These are phyloP conservation scores for Dolomedes plantarius DNA, from an alignment of 2,888 invertebrate species.

Conservation along the genomic window DNA sequence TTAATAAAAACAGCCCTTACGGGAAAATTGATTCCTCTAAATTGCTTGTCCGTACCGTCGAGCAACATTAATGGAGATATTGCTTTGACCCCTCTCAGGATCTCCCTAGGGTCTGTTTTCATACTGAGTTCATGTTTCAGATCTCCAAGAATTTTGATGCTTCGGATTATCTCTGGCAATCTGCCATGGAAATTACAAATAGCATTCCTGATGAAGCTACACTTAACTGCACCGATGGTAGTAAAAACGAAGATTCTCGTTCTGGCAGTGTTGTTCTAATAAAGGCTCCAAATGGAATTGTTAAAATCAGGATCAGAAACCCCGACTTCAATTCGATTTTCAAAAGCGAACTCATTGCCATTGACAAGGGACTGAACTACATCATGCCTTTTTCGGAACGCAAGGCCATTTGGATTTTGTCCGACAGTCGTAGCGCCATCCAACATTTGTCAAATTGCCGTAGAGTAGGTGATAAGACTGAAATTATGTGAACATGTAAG, in stretches of 20 bases:
- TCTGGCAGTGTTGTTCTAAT: background rate
- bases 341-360: background rate
- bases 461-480: no score
- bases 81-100: background rate
- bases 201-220: background rate
- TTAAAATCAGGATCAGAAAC: background rate
- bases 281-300: background rate
- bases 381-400: no score
- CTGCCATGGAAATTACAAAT: constrained; percentile 8
- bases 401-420: background rate
- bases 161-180: background rate
- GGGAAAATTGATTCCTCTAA: background rate
- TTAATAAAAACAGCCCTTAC: background rate
- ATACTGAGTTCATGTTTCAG: background rate
- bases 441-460: no score
- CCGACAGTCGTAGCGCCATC: background rate
- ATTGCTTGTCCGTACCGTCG: background rate
- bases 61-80: background rate
- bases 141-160: background rate
- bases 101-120: background rate
- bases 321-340: background rate
- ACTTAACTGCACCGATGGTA: background rate
- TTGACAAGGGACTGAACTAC: background rate
- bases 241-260: background rate
- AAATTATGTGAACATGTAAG: no score